Conservation (phyloP, 2,888 invertebrate genomes). For the Elegia similella region DNA sequence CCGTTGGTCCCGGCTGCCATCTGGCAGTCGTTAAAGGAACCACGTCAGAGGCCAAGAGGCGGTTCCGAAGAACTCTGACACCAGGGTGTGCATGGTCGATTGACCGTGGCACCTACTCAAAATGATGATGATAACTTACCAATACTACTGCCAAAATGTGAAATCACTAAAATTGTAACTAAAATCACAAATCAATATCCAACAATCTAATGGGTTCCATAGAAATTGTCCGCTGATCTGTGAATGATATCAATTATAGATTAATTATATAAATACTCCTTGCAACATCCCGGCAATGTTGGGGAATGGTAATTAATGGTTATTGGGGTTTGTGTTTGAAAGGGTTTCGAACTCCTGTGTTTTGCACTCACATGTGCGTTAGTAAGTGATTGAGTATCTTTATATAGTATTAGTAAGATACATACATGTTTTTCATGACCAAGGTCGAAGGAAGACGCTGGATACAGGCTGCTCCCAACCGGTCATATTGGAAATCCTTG, state of each 20-base stretch:
- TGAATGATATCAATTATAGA: constrained; percentile 28
- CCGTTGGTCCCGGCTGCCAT: too few relatives aligned
- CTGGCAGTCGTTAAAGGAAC: too few relatives aligned
- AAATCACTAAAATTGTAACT: neutral
- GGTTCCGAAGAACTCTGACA: too few relatives aligned
- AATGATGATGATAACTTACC: too few relatives aligned
- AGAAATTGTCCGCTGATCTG: constrained; percentile 17
- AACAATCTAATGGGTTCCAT: constrained; percentile 24
- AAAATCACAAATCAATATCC: constrained; percentile 38
- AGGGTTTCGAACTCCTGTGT: constrained; percentile 13
- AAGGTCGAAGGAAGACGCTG: too few relatives aligned
- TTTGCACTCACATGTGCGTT: neutral
- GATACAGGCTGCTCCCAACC: too few relatives aligned
- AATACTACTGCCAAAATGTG: neutral
- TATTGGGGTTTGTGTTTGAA: constrained; percentile 19
- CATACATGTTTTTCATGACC: neutral
- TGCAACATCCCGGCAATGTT: constrained; percentile 12
- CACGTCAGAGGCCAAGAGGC: too few relatives aligned
- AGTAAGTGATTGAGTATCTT: neutral
- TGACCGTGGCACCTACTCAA: too few relatives aligned
- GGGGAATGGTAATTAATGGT: constrained; percentile 15
- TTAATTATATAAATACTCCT: constrained; percentile 23
- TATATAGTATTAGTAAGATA: neutral
- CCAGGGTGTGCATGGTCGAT: too few relatives aligned
- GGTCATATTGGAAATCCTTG: too few relatives aligned